phyloP scores from a whole-genome alignment of 2,113 vertebrate species.

The Scomber japonicus region DNA sequence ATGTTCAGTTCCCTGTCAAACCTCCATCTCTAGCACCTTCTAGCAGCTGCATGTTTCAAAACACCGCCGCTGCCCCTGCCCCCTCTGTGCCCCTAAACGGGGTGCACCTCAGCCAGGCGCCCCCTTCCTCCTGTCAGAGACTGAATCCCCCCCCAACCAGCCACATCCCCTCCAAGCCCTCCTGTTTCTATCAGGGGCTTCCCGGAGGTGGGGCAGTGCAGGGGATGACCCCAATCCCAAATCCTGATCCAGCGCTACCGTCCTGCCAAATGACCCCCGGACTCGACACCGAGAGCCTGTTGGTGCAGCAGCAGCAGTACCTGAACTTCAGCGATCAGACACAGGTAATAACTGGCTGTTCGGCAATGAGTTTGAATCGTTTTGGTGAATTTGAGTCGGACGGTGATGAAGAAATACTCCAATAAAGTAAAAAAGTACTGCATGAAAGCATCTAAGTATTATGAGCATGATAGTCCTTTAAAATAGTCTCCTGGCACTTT shows the following conservation, averaged over 20 bases:
- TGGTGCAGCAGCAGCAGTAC: conserved; percentile 47
- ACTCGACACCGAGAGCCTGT: conserved; percentile 33
- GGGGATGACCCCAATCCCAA: conserved; percentile 31
- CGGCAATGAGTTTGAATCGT: too few species aligned
- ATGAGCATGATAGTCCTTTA: too few species aligned
- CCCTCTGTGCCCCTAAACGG: conserved; percentile 18
- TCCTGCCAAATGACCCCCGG: conserved; percentile 35
- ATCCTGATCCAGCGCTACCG: conserved; percentile 29
- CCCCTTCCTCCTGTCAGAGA: conserved; percentile 2
- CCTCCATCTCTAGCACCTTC: not conserved
- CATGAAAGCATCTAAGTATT: too few species aligned
- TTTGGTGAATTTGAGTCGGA: too few species aligned
- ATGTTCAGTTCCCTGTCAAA: conserved; percentile 24
- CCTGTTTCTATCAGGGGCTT: conserved; percentile 61
- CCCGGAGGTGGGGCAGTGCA: fast-evolving
- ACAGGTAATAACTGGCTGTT: conserved; percentile 69
- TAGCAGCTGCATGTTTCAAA: conserved; percentile 67
- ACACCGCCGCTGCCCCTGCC: not conserved
- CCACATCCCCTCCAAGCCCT: conserved; percentile 54
- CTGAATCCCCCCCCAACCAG: conserved; percentile 8
- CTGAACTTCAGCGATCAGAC: conserved; percentile 69
- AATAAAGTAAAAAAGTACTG: too few species aligned
- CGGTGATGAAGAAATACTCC: too few species aligned
- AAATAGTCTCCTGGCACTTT: too few species aligned
- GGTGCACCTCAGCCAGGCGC: conserved; percentile 15